Evolutionary conservation across 1,140 invertebrate species (phyloP), one percentile per base, ranked within the genome.

Genomic region (Bombus haemorrhoidalis): DNA sequence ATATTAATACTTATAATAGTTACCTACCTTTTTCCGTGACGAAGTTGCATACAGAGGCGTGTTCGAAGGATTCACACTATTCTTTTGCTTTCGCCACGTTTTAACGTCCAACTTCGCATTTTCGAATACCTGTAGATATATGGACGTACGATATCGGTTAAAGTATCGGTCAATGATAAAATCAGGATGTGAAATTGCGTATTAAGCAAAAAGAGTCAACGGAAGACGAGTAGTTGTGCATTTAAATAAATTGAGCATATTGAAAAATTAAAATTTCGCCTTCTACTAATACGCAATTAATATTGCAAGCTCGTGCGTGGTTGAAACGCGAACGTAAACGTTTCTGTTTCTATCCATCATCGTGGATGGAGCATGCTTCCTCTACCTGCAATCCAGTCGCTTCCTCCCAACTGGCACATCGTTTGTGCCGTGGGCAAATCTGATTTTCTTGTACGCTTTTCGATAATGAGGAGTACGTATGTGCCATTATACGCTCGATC

Each of bases 401-500:
- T 32, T 87, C 34, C 90, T 90, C 28, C 25, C 82, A 83, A 5
- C 78, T 82, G 22, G 90, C n/a, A 32, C 90, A 93, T 32, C 91
- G 85, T 34, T 77, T 81, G 25, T 93, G 92, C 32, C 90, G 92
- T 6, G 93, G 92, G 89, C 94, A 95, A 13, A 81, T 18, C 32
- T 78, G 37, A 69, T 66, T 85, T 53, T 86, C 79, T 25, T 69
- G 78, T 39, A 41, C 22, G 28, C 72, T 79, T 53, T 88, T 83
- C 69, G 87, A 66, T 5, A 95, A 90, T 13, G 95, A 96, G 1
- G 96, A 92, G 69, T 95, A 92, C 2, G 96, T 96, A 18, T 95
- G 95, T 2, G 95, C 94, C n/a, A 94, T 92, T 78, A 96, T 93
- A 77, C 96, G 89, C 53, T 95, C 95, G 47, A 96, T 91, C 59